Evolutionary conservation across 2,797 vertebrate genomes (phyloP).

Genomic region (Arvicola amphibius): DNA sequence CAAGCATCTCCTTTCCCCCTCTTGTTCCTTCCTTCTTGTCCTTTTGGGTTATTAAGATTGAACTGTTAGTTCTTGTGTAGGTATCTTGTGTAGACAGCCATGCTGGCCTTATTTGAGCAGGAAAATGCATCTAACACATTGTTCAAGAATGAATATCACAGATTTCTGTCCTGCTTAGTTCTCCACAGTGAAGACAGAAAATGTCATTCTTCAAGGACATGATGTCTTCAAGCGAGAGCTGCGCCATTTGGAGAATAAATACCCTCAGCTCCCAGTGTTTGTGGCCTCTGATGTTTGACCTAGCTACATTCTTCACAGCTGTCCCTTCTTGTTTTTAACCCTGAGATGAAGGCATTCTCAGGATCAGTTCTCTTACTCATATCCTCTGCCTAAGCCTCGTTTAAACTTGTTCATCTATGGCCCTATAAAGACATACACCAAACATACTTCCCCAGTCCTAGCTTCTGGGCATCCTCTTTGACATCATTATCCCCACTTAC

Average conservation of each 20-base stretch:
- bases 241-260: neutral
- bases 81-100: no score
- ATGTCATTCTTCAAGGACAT: neutral
- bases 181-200: neutral
- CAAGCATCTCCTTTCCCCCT: neutral
- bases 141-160: neutral
- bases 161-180: neutral
- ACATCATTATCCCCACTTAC: neutral
- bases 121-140: neutral
- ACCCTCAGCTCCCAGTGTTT: neutral
- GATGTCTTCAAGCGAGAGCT: neutral
- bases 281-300: neutral
- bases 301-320: neutral
- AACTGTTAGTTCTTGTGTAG: neutral
- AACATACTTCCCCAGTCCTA: neutral
- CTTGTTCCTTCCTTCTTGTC: neutral
- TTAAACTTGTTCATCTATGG: neutral
- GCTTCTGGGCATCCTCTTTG: neutral
- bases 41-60: neutral
- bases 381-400: neutral
- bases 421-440: neutral
- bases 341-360: neutral
- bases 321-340: neutral
- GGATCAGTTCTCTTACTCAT: neutral
- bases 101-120: neutral